Conservation (phyloP, 2,888 invertebrate genomes). For the Frankliniella fusca region DNA sequence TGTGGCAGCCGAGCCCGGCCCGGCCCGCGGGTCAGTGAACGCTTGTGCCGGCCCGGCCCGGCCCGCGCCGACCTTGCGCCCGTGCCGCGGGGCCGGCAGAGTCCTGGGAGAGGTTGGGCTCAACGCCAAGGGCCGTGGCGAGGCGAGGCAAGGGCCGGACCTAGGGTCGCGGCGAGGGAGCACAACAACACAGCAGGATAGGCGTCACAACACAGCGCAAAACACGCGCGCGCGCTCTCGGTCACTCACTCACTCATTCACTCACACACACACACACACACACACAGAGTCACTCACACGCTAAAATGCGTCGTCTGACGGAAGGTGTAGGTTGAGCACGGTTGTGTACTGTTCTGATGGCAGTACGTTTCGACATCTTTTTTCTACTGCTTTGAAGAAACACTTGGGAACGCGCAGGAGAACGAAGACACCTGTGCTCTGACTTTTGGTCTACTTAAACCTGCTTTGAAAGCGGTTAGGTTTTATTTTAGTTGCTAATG, state of each 20-base stretch:
- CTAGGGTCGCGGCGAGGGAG: not conserved
- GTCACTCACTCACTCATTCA: too few species aligned
- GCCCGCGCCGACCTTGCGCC: not conserved
- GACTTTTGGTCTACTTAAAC: too few species aligned
- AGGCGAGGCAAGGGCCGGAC: not conserved
- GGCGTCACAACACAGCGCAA: not conserved
- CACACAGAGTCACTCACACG: not conserved
- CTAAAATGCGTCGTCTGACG: not conserved
- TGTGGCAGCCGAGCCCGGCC: not conserved
- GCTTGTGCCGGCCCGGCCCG: not conserved
- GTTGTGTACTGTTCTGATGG: too few species aligned
- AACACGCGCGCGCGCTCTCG: not conserved
- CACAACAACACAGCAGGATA: not conserved
- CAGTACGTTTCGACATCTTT: too few species aligned
- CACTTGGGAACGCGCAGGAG: too few species aligned
- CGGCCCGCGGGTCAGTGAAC: too few species aligned
- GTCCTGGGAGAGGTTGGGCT: constrained; percentile 13
- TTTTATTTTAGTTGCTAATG: too few species aligned
- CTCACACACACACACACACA: constrained; percentile 1
- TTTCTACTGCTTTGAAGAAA: too few species aligned
- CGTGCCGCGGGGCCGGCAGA: not conserved
- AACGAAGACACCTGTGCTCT: too few species aligned
- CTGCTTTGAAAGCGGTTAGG: too few species aligned
- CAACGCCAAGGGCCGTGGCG: not conserved
- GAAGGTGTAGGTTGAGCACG: too few species aligned